Base-by-base conservation (phyloP, 2,113 vertebrate species). In the Salvelinus alpinus region DNA sequence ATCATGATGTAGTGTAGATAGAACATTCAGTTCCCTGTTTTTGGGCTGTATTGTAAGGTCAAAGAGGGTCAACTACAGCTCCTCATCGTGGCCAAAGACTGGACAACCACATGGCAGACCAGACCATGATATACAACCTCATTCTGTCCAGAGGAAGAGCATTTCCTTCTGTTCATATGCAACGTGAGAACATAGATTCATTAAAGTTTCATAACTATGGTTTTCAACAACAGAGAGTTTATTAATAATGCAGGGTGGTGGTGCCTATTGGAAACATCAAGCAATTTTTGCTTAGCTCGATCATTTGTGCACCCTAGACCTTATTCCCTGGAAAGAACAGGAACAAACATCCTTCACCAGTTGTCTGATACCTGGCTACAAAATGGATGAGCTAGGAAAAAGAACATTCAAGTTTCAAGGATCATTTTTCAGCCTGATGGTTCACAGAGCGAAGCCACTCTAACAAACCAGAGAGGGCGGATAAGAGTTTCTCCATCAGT, bases 151-250 rank as follows among this genome's bases (percentile, higher is more conserved):
- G 68, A 74, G 74, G 69, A 13, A 71, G 74, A 74, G 87, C 81
- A 71, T 77, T 70, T 65, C 74, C 16, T 66, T 76, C 70, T 78
- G 47, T 80, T 81, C 70, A 76, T 62, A 70, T 83, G 64, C 70
- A 86, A 77, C 44, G 48, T 80, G 81, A 88, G 88, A 82, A 64
- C 65, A 34, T 54, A 47, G 75, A 72, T 77, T 78, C 82, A 85
- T 90, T 81, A 80, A 90, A 83, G 77, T 87, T 88, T 88, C 66
- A 84, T 83, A 76, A 68, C 34, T 77, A 74, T 66, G 64, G 48
- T 83, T 84, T 84, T 86, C 75, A 75, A 72, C 20, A 72, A 74
- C 51, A 76, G 76, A 75, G 73, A 65, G 25, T 67, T 78, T 77
- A 77, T 85, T 64, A 83, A 87, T 72, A 73, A 84, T 89, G 73